phyloP scores from a whole-genome alignment of 2,113 vertebrate genomes.

The Carassius gibelio region DNA sequence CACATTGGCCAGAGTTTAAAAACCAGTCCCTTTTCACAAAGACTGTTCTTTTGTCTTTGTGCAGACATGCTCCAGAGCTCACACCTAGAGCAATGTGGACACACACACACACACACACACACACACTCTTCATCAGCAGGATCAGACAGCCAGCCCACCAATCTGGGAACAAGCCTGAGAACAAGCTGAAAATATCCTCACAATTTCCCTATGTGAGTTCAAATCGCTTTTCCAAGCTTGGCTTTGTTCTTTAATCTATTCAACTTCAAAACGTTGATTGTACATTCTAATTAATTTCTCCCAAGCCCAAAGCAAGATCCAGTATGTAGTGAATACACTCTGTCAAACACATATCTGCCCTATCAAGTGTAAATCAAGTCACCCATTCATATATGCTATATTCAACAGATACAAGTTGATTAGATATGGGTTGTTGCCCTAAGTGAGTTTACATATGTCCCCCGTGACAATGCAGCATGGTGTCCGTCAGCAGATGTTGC shows the following conservation, averaged over 20 bases:
- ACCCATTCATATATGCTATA: not conserved
- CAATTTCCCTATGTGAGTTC: not conserved
- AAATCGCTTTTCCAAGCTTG: conserved; percentile 7
- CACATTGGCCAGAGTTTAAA: not conserved
- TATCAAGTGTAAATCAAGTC: conserved; percentile 11
- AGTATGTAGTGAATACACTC: not conserved
- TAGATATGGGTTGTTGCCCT: not conserved
- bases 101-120: not conserved
- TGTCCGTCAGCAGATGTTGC: no score
- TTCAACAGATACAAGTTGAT: not conserved
- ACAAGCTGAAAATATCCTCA: conserved; percentile 25
- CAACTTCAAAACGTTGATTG: conserved; percentile 17
- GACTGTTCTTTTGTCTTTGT: conserved; percentile 4
- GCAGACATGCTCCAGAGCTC: not conserved
- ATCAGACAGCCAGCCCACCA: conserved; percentile 12
- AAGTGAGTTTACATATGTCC: not conserved
- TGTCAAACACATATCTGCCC: conserved; percentile 12
- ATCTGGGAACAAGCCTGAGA: conserved; percentile 18
- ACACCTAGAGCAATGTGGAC: conserved; percentile 15
- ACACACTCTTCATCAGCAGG: conserved; percentile 13
- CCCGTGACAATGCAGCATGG: no score
- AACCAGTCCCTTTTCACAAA: not conserved
- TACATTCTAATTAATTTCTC: not conserved
- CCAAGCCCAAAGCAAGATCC: conserved; percentile 1
- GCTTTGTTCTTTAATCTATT: conserved; percentile 33